Conservation (phyloP, 1,140 invertebrate species). For the Brachionus sp. region DNA sequence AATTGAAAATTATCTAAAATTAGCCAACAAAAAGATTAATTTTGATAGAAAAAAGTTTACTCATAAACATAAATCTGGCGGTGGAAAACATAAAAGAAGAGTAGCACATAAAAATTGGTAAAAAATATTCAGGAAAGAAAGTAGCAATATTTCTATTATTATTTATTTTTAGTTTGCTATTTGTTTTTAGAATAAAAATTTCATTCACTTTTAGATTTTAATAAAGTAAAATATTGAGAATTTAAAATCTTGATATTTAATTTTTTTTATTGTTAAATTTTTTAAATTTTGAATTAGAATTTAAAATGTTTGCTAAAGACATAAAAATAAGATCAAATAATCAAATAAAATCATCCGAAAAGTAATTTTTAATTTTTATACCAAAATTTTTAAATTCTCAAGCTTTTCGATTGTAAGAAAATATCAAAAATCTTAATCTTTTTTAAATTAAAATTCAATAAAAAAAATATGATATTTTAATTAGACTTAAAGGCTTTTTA, state of each 20-base stretch:
- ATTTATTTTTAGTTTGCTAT: background rate
- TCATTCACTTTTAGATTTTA: background rate
- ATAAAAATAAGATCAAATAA: slow-evolving; percentile 38
- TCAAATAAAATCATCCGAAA: slow-evolving; percentile 37
- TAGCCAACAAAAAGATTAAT: slow-evolving; percentile 16
- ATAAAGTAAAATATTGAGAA: background rate
- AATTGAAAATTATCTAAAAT: slow-evolving; percentile 35
- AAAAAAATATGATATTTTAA: too few species aligned
- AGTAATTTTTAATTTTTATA: slow-evolving; percentile 16
- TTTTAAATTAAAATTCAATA: too few species aligned
- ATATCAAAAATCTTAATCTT: too few species aligned
- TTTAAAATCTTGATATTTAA: background rate
- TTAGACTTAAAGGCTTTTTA: too few species aligned
- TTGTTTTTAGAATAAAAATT: background rate
- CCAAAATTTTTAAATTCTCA: too few species aligned
- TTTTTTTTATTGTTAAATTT: background rate
- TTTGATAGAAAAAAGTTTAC: background rate
- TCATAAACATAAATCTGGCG: background rate
- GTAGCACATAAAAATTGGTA: background rate
- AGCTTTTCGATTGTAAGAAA: too few species aligned
- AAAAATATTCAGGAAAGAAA: background rate
- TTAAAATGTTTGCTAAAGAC: slow-evolving; percentile 19
- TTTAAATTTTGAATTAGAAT: background rate
- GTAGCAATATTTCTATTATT: background rate
- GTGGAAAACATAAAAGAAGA: background rate